Base-by-base conservation (phyloP, 2,797 vertebrate genomes). In the Chanos chanos region DNA sequence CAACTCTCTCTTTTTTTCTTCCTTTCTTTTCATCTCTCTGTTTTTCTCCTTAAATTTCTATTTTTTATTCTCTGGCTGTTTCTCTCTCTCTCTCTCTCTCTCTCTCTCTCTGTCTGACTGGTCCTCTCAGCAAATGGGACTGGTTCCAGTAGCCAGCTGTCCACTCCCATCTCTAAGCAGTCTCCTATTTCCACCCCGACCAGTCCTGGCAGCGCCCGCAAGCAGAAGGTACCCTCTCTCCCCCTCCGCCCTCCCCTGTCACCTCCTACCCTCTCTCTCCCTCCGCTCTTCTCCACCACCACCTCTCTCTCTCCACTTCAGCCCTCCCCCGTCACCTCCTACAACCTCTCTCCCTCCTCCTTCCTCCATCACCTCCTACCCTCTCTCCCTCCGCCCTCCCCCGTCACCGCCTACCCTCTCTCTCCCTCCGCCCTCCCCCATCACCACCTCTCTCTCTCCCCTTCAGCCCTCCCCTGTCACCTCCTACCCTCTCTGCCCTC, bases 141-240 rank as follows among this genome's bases (percentile, higher is more conserved):
- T 3, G 87, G 83, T 68, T 98, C 96, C 77, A 97, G 95, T 90
- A 98, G 96, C 81, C 96, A 98, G 83, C 86, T 99, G 61, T 99
- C 96, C 78, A 99, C 96, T 66, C 96, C 96, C 49, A 93, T 96
- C 78, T 99, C 96, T 77, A 98, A 98, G 88, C 95, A 97, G 87
- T 99, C 96, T 70, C 96, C 96, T 16, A 97, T 95, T 85, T 99
- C 96, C 74, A 96, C 93, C 66, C 96, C 96, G 12, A 96, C 93
- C 82, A 99, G 96, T 75, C 96, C 96, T 47, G 94, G 93, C 65
- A 94, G 89, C 82, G 90, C 91, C 84, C 94, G 92, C 77, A 98
- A 97, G 90, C 94, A 98, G 89, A 99, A 99, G 95, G 96, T 98
- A 95, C 89, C 86, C 73, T 4, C 83, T 86, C 83, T 83, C 85